phyloP scores from a whole-genome alignment of 2,113 vertebrate genomes.

The Toxotes jaculatrix region DNA sequence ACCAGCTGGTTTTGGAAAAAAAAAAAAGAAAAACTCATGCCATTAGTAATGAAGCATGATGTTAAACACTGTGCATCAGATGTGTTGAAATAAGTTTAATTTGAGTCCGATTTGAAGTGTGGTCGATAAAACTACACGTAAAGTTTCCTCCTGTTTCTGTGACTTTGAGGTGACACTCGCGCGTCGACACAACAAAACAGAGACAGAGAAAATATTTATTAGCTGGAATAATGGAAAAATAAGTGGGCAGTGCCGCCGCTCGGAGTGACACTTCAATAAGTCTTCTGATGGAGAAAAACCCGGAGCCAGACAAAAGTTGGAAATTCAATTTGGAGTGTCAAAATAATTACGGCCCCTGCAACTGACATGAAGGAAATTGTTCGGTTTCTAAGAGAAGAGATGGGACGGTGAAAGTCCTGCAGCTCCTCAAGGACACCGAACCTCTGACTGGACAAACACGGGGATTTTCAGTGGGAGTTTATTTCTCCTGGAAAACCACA shows the following conservation, averaged over 20 bases:
- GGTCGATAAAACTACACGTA: not conserved
- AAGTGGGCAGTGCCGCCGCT: constrained; percentile 23
- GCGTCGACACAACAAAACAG: constrained; percentile 5
- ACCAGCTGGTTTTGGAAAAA: no score
- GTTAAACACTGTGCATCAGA: no score
- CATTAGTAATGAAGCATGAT: no score
- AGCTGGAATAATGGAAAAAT: constrained; percentile 55
- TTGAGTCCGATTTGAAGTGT: not conserved
- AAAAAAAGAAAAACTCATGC: no score
- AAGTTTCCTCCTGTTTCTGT: not conserved
- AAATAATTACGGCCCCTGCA: not conserved
- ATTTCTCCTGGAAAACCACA: not conserved
- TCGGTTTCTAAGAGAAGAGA: constrained; percentile 28
- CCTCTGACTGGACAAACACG: not conserved
- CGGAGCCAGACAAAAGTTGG: constrained; percentile 27
- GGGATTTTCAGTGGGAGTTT: not conserved
- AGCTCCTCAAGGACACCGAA: constrained; percentile 20
- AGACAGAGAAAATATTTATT: constrained; percentile 54
- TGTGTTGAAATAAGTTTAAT: not conserved
- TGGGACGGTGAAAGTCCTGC: not conserved
- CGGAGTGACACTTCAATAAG: constrained; percentile 53
- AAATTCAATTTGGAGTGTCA: constrained; percentile 61
- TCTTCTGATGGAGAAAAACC: constrained; percentile 33
- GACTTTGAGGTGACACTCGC: constrained; percentile 47
- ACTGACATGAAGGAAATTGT: constrained; percentile 38